Evolutionary conservation across 2,113 vertebrate species (phyloP).

Genomic region (Cololabis saira): DNA sequence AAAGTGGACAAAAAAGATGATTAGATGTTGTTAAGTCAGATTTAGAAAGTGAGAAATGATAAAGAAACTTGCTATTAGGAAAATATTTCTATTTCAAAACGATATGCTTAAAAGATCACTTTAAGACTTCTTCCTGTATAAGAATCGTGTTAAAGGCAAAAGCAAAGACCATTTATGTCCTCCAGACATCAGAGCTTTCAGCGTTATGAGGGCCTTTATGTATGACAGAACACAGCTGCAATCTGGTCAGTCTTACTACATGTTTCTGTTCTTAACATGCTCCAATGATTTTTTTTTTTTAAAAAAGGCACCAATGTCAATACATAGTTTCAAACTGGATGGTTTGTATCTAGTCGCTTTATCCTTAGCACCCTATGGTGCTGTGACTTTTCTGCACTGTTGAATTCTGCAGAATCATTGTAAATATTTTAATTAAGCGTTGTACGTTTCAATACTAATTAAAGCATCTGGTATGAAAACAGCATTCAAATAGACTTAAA

Average conservation of each 20-base stretch:
- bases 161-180: background rate
- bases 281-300: no score
- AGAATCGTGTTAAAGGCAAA: background rate
- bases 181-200: background rate
- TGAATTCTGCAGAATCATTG: background rate
- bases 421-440: background rate
- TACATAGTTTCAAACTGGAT: background rate
- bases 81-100: no score
- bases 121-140: background rate
- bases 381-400: background rate
- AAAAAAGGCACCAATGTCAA: background rate
- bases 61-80: no score
- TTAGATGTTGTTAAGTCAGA: no score
- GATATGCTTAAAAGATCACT: background rate
- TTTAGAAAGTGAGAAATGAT: no score
- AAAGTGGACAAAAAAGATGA: background rate
- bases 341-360: background rate
- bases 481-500: background rate
- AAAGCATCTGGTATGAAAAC: background rate
- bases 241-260: background rate
- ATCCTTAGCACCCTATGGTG: background rate
- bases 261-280: background rate
- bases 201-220: background rate
- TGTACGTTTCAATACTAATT: background rate
- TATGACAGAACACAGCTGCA: constrained; percentile 6